A percentile compares a stretch with the other conserved stretches of the same genome.
Evolutionary conservation across 2,797 vertebrate species (phyloP).

Genomic region (Poecile montanus): DNA sequence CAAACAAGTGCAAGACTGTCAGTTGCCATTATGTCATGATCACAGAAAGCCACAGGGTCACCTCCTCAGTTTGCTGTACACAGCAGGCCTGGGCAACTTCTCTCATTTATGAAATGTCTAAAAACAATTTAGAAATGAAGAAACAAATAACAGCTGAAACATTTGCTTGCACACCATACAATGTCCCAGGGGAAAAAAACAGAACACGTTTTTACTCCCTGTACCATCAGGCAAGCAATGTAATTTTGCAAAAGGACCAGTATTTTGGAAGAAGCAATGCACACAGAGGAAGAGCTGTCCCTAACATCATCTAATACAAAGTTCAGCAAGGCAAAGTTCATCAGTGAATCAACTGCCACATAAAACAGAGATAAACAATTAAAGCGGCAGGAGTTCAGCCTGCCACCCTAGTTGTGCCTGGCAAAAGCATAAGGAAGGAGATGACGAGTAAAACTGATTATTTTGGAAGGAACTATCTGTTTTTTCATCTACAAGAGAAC

Average conservation of each 20-base stretch:
- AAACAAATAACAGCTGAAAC: background rate
- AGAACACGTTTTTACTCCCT: background rate
- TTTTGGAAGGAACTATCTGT: background rate
- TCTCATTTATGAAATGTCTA: background rate
- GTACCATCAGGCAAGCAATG: background rate
- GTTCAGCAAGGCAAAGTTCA: constrained; percentile 40
- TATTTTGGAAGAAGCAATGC: background rate
- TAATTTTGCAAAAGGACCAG: fast-evolving
- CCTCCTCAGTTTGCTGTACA: background rate
- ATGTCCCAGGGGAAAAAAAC: background rate
- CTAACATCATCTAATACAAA: constrained; percentile 1
- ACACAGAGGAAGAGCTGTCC: background rate
- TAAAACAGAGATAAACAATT: constrained; percentile 12
- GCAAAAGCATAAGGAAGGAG: background rate
- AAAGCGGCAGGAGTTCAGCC: background rate
- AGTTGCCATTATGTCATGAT: background rate
- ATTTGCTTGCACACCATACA: background rate
- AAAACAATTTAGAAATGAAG: background rate
- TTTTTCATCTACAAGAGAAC: background rate
- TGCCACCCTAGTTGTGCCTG: background rate
- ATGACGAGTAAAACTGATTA: background rate
- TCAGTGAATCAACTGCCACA: constrained; percentile 8
- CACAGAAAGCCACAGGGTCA: background rate
- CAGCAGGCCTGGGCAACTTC: background rate
- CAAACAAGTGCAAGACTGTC: background rate